phyloP scores from a whole-genome alignment of 2,113 vertebrate species.

The Furnarius figulus region DNA sequence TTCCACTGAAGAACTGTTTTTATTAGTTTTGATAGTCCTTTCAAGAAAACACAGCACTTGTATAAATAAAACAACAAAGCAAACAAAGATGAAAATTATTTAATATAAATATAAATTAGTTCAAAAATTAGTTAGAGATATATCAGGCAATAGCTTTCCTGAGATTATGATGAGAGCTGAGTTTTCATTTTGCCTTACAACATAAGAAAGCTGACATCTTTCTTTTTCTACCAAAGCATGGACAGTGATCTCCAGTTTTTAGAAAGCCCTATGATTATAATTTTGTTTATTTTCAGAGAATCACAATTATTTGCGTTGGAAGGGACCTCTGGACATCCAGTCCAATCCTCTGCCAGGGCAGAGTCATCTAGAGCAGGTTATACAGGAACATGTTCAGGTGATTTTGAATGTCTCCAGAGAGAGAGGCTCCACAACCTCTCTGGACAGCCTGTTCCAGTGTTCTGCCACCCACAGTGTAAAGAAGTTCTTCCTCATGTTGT shows the following conservation, averaged over 20 bases:
- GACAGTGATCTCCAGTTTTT: not conserved
- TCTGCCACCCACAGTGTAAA: not conserved
- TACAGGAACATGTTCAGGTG: not conserved
- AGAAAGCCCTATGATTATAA: not conserved
- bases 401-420: not conserved
- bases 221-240: not conserved
- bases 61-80: conserved; percentile 47
- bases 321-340: not conserved
- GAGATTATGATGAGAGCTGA: not conserved
- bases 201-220: not conserved
- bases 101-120: not conserved
- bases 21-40: not conserved
- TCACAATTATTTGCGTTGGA: not conserved
- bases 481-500: not conserved
- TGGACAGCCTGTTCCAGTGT: not conserved
- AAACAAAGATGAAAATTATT: conserved; percentile 27
- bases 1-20: not conserved
- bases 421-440: not conserved
- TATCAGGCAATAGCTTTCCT: not conserved
- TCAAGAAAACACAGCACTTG: not conserved
- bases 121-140: not conserved
- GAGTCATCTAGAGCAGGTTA: not conserved
- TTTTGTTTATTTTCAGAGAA: not conserved
- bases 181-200: not conserved
- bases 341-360: not conserved